phyloP scores from a whole-genome alignment of 1,140 invertebrate genomes.

The Microplitis demolitor region DNA sequence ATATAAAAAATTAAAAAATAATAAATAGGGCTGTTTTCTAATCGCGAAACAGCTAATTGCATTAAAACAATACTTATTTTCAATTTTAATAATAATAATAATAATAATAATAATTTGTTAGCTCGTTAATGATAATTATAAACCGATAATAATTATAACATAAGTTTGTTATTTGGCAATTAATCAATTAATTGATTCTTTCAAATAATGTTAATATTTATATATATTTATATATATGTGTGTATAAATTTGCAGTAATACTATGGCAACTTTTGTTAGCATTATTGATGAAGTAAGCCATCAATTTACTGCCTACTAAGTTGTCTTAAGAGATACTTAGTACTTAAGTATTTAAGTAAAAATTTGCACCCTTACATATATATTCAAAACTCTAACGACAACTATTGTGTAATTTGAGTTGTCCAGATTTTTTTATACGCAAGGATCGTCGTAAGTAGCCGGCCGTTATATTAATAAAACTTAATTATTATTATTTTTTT shows the following conservation, averaged over 20 bases:
- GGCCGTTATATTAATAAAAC: not conserved
- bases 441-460: slow-evolving; percentile 23
- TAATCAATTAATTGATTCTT: slow-evolving; percentile 21
- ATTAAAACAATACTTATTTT: slow-evolving; percentile 10
- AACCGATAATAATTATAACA: slow-evolving; percentile 14
- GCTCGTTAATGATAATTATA: slow-evolving; percentile 5
- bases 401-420: not conserved
- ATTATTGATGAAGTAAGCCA: not conserved
- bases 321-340: slow-evolving; percentile 18
- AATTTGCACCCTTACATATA: slow-evolving; percentile 9
- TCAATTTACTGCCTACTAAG: slow-evolving; percentile 3
- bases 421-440: slow-evolving; percentile 17
- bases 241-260: slow-evolving; percentile 16
- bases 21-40: slow-evolving; percentile 1
- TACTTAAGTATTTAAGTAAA: slow-evolving; percentile 2
- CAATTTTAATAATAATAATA: not conserved
- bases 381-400: not conserved
- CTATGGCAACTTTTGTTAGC: slow-evolving; percentile 19
- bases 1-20: not conserved
- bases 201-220: slow-evolving; percentile 6
- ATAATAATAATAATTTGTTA: not conserved
- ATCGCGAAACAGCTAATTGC: slow-evolving; percentile 5
- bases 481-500: not conserved
- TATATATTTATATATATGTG: slow-evolving; percentile 13
- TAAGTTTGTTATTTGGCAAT: slow-evolving; percentile 24